Percentiles rank a stretch among this genome's conserved stretches.
Conservation (phyloP, 2,797 vertebrate genomes). For the Epinephelus malabaricus region DNA sequence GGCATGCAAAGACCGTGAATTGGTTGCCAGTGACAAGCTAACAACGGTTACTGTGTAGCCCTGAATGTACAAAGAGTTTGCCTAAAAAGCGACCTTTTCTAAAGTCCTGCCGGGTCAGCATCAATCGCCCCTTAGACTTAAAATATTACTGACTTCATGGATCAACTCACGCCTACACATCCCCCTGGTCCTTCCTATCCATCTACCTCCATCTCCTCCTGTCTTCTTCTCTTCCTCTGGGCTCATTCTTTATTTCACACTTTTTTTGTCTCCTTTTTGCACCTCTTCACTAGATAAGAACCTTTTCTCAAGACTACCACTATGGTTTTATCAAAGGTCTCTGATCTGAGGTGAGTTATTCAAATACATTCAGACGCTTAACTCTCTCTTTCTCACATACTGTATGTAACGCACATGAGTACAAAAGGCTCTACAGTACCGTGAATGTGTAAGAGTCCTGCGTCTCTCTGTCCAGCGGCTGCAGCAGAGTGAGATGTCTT, state of each 20-base stretch:
- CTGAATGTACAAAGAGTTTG: too few relatives aligned
- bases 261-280: background rate
- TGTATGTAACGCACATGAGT: background rate
- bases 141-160: background rate
- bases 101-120: too few relatives aligned
- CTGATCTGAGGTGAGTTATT: conserved; percentile 31
- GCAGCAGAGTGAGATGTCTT: conserved; percentile 93
- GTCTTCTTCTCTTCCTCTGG: background rate
- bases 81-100: too few relatives aligned
- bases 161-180: background rate
- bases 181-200: background rate
- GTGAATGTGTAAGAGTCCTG: conserved; percentile 94
- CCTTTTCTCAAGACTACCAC: background rate
- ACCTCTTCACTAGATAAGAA: conserved; percentile 20
- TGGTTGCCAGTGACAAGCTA: too few relatives aligned
- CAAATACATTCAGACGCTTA: conserved; percentile 37
- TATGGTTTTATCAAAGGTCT: conserved; percentile 11
- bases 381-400: background rate
- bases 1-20: too few relatives aligned
- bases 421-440: conserved; percentile 77
- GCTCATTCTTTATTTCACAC: background rate
- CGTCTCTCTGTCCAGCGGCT: conserved; percentile 94
- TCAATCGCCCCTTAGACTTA: background rate
- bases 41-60: too few relatives aligned
- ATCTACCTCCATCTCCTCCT: background rate